Conservation (phyloP, 2,797 vertebrate species). For the Lagorchestes hirsutus region DNA sequence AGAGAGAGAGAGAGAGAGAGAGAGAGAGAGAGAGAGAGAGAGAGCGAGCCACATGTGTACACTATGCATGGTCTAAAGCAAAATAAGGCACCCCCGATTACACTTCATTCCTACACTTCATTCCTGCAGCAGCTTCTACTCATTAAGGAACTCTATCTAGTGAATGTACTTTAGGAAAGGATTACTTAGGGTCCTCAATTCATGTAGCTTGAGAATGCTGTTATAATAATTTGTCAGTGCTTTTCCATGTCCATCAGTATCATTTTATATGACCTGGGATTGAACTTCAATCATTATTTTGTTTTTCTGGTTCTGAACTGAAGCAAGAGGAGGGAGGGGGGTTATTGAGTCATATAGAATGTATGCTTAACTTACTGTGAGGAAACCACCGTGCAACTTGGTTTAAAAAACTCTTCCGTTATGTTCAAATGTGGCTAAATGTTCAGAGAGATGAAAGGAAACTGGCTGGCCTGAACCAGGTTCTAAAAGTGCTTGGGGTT, state of each 20-base stretch:
- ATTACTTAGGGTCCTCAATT: slow-evolving; percentile 1
- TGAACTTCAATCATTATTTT: neutral
- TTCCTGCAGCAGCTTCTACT: neutral
- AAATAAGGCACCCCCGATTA: slow-evolving; percentile 16
- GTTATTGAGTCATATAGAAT: slow-evolving; percentile 1
- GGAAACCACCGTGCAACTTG: slow-evolving; percentile 20
- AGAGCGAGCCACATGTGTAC: no score
- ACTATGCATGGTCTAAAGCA: neutral
- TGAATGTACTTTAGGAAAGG: neutral
- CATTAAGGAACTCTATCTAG: slow-evolving; percentile 29
- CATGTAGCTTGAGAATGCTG: slow-evolving; percentile 8
- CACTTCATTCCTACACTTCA: slow-evolving; percentile 5
- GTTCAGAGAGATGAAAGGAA: slow-evolving; percentile 23
- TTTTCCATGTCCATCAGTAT: neutral
- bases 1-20: neutral
- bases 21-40: no score
- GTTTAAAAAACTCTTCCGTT: slow-evolving; percentile 28
- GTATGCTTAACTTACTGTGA: slow-evolving; percentile 15
- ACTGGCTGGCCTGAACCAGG: neutral
- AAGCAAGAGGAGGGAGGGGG: slow-evolving; percentile 41
- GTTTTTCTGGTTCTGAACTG: slow-evolving; percentile 51
- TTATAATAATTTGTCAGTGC: neutral
- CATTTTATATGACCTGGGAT: slow-evolving; percentile 19
- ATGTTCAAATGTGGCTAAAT: slow-evolving; percentile 29
- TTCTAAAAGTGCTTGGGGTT: slow-evolving; percentile 22